Evolutionary conservation across 2,797 vertebrate species (phyloP).

Genomic region (Tenualosa ilisha): DNA sequence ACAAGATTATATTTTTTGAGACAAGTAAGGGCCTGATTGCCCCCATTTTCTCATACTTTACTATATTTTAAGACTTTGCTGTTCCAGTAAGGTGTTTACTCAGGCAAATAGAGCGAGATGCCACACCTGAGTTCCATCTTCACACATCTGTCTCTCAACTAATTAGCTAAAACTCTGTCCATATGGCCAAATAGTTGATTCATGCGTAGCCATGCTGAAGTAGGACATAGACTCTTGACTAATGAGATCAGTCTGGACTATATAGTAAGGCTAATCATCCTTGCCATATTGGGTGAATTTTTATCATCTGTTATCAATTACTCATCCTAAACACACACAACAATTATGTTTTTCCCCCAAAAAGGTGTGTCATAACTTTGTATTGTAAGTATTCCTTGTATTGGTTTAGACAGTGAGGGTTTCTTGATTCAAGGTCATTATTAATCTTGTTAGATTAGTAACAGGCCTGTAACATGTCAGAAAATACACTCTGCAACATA

Average conservation of each 20-base stretch:
- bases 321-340: neutral
- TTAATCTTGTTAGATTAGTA: neutral
- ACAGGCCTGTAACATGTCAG: neutral
- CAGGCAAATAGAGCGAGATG: neutral
- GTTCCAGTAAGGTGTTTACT: neutral
- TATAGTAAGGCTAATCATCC: neutral
- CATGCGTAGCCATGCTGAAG: neutral
- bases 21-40: neutral
- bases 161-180: constrained; percentile 10
- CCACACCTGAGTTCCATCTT: neutral
- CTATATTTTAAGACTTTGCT: neutral
- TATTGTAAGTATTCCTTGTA: neutral
- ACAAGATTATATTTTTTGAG: neutral
- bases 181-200: neutral
- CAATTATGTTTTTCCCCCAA: too few species aligned
- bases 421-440: neutral
- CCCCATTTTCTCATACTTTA: neutral
- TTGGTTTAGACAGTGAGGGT: neutral
- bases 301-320: constrained; percentile 1
- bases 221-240: neutral
- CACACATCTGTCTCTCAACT: constrained; percentile 9
- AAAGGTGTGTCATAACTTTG: too few species aligned
- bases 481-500: too few species aligned
- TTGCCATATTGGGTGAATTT: neutral
- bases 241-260: constrained; percentile 10